Evolutionary conservation across 2,888 invertebrate species (phyloP).

Genomic region (Seira sanloemensis): DNA sequence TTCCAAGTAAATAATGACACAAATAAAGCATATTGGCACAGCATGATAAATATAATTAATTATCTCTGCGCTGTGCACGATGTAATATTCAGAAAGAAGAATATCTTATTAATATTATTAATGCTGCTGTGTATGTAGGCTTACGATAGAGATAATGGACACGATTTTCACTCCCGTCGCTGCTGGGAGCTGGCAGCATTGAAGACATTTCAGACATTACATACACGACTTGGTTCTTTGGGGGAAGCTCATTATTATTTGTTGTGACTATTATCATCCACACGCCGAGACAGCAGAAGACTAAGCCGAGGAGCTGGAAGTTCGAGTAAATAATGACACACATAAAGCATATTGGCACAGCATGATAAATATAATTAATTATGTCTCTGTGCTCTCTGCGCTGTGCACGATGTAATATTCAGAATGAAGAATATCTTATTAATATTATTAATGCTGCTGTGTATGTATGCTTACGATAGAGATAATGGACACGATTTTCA

Average conservation of each 20-base stretch:
- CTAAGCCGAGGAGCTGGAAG: conserved; percentile 61
- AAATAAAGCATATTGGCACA: too few species aligned
- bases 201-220: conserved; percentile 48
- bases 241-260: conserved; percentile 59
- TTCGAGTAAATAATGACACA: neutral
- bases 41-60: too few species aligned
- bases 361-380: too few species aligned
- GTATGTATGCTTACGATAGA: conserved; percentile 69
- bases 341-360: too few species aligned
- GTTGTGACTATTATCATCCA: conserved; percentile 68
- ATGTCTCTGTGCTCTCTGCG: too few species aligned
- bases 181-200: conserved; percentile 62
- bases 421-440: too few species aligned
- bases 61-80: too few species aligned
- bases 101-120: too few species aligned
- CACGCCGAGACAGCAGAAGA: conserved; percentile 65
- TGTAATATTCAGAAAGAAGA: too few species aligned
- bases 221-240: conserved; percentile 52
- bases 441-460: too few species aligned
- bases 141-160: conserved; percentile 67
- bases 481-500: conserved; percentile 65
- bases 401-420: too few species aligned
- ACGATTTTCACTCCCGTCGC: conserved; percentile 65
- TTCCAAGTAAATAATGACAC: neutral
- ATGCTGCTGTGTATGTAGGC: too few species aligned